Base-by-base conservation (phyloP, 2,888 invertebrate species). In the Thymelicus acteon region DNA sequence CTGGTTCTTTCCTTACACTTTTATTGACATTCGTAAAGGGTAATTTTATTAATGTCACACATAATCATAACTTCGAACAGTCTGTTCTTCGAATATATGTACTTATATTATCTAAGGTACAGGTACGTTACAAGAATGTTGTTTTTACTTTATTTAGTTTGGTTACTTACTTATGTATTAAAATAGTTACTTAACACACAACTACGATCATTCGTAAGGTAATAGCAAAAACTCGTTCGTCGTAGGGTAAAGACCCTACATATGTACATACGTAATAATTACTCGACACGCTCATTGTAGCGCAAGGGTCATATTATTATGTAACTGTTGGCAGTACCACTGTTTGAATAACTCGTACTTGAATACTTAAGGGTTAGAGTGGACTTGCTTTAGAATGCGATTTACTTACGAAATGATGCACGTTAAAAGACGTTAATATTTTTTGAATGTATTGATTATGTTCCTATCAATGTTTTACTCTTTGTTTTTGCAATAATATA, bases 281-380 rank as follows among this genome's bases (percentile, higher is more conserved):
- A 68, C 68, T 68, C 62, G 31, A 68, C 61, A 57, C 48, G 60
- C 37, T 31, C 19, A 62, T 49, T 61, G 67, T 67, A 52, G 39
- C 40, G 19, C 44, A 40, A 61, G 61, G 68, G 61, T 57, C 61
- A 54, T 52, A n/a, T n/a, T n/a, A n/a, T n/a, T n/a, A 67, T 44
- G 39, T 39, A 49, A 67, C 67, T 67, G 67, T 40, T 67, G 52
- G 67, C 60, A 44, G 52, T 67, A 44, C 52, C 49, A 60, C 24
- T 67, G 67, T 67, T 67, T 67, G 60, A 67, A 67, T 67, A 67
- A 67, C 60, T 62, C 47, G 62, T 44, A 62, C 68, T 47, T 10
- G 44, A 54, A n/a, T 37, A 48, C 19, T 12, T 62, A 15, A 68
- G 68, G 68, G 62, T 68, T 54, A 31, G n/a, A 31, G 7, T 40